phyloP scores from a whole-genome alignment of 2,888 invertebrate genomes.

The Caenorhabditis wallacei region DNA sequence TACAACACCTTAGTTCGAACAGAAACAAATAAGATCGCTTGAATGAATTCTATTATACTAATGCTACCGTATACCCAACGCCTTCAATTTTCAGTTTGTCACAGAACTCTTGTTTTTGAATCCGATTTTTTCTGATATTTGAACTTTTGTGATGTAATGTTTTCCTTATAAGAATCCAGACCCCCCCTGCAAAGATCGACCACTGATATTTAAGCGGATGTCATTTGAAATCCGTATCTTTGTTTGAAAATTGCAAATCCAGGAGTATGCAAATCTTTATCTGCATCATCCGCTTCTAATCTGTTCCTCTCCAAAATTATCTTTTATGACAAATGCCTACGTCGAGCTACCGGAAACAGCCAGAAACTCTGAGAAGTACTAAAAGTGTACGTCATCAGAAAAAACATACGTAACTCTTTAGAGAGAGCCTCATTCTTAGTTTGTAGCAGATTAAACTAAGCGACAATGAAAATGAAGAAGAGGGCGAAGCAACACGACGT shows the following conservation, averaged over 20 bases:
- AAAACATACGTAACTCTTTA: slow-evolving; percentile 45
- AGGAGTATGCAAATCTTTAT: slow-evolving; percentile 11
- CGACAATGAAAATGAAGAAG: slow-evolving; percentile 25
- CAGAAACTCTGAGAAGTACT: slow-evolving; percentile 14
- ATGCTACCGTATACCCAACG: slow-evolving; percentile 28
- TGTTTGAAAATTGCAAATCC: background rate
- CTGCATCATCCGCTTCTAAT: slow-evolving; percentile 20
- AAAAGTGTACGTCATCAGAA: slow-evolving; percentile 34
- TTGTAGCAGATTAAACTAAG: slow-evolving; percentile 56
- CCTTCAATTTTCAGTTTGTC: too few relatives aligned
- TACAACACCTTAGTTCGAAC: background rate
- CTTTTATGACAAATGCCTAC: slow-evolving; percentile 29
- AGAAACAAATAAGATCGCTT: slow-evolving; percentile 17
- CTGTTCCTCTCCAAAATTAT: slow-evolving; percentile 22
- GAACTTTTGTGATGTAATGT: too few relatives aligned
- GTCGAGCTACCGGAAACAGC: slow-evolving; percentile 28
- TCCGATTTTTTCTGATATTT: too few relatives aligned
- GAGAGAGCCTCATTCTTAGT: slow-evolving; percentile 26
- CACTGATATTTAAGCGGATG: slow-evolving; percentile 19
- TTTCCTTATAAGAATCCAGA: background rate
- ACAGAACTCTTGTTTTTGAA: too few relatives aligned
- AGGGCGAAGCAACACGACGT: slow-evolving; percentile 35
- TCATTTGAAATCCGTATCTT: slow-evolving; percentile 10
- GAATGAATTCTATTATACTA: background rate
- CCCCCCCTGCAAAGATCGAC: slow-evolving; percentile 28